phyloP scores from a whole-genome alignment of 2,888 invertebrate species.

The Phalera bucephala region DNA sequence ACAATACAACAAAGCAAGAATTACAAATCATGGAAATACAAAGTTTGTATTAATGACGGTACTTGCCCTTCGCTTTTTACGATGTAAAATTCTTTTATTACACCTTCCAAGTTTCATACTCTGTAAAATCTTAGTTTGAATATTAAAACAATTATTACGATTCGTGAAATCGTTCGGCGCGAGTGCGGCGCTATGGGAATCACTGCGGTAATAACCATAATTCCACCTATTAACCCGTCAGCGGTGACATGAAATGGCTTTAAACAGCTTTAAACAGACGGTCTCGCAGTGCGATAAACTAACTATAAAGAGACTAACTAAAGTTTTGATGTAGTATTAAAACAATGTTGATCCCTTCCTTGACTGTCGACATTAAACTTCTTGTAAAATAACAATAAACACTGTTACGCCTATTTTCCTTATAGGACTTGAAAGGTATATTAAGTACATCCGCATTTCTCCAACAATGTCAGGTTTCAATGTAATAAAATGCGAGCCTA shows the following conservation, averaged over 20 bases:
- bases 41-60: slow-evolving; percentile 69
- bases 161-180: slow-evolving; percentile 22
- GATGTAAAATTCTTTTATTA: slow-evolving; percentile 55
- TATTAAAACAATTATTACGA: slow-evolving; percentile 39
- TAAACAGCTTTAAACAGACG: slow-evolving; percentile 20
- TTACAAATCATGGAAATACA: slow-evolving; percentile 72
- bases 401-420: too few relatives aligned
- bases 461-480: too few relatives aligned
- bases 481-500: too few relatives aligned
- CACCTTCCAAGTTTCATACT: slow-evolving; percentile 42
- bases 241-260: slow-evolving; percentile 26
- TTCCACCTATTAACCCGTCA: slow-evolving; percentile 26
- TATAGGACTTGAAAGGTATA: too few relatives aligned
- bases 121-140: slow-evolving; percentile 42
- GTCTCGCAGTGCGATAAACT: slow-evolving; percentile 14
- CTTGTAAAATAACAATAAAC: too few relatives aligned
- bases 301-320: slow-evolving; percentile 10
- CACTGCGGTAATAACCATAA: slow-evolving; percentile 19
- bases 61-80: slow-evolving; percentile 57
- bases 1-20: slow-evolving; percentile 70
- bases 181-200: slow-evolving; percentile 12
- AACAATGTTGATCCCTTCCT: slow-evolving; percentile 9
- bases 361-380: slow-evolving; percentile 2
- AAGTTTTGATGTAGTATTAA: slow-evolving; percentile 12
- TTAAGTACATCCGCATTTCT: too few relatives aligned